A percentile compares a stretch with the other conserved stretches of the same genome.
phyloP scores from a whole-genome alignment of 2,113 vertebrate genomes.

The Ciconia stormi region DNA sequence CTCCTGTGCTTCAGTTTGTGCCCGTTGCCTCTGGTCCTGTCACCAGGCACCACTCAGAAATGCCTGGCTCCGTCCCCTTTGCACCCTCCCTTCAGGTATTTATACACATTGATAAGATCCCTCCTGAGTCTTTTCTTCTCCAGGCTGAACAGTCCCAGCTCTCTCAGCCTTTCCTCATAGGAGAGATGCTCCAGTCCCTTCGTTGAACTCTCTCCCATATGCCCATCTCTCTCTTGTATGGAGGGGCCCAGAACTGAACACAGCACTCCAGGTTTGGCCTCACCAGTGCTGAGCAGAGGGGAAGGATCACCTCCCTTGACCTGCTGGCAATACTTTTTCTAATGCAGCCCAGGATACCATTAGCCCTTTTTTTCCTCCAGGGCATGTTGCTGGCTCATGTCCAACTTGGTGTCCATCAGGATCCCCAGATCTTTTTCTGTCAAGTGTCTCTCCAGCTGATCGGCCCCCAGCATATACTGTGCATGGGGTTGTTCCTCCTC shows the following conservation, averaged over 20 bases:
- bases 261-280: neutral
- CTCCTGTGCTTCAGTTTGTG: neutral
- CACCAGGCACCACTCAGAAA: neutral
- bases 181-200: neutral
- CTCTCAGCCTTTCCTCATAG: neutral
- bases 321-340: neutral
- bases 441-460: neutral
- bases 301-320: neutral
- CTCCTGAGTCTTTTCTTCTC: neutral
- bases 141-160: neutral
- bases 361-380: neutral
- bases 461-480: neutral
- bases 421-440: neutral
- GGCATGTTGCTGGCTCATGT: neutral
- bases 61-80: neutral
- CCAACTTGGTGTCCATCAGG: neutral
- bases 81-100: neutral
- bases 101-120: neutral
- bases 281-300: neutral
- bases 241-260: neutral
- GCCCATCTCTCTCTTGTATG: neutral
- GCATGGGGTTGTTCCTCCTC: neutral
- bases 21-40: neutral
- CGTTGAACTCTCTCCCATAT: fast-evolving
- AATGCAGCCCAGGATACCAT: neutral